phyloP scores from a whole-genome alignment of 2,797 vertebrate species.

The Amniataba percoides region DNA sequence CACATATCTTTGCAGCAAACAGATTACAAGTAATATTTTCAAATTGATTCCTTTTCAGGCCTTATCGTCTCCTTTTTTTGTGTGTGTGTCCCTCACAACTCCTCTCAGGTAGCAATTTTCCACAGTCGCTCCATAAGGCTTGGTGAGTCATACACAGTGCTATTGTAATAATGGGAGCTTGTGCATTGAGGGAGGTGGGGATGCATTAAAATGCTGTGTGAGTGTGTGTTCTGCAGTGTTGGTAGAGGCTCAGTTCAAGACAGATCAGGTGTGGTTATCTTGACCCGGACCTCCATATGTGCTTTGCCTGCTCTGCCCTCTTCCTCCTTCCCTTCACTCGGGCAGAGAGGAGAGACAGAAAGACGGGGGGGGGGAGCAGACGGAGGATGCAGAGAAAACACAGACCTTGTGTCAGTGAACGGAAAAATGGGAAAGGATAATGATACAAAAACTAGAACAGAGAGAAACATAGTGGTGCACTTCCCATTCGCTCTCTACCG shows the following conservation, averaged over 20 bases:
- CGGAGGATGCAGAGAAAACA: constrained; percentile 3
- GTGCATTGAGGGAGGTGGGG: constrained; percentile 54
- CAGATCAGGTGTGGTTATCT: constrained; percentile 69
- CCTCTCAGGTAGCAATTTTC: constrained; percentile 74
- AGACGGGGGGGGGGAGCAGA: constrained; percentile 11
- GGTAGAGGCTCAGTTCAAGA: constrained; percentile 62
- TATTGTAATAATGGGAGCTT: constrained; percentile 62
- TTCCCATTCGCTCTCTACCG: background rate
- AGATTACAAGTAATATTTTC: constrained; percentile 69
- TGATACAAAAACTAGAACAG: constrained; percentile 17
- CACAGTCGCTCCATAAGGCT: constrained; percentile 58
- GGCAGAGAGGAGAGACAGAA: background rate
- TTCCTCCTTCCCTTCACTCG: constrained; percentile 23
- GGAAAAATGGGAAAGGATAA: constrained; percentile 4
- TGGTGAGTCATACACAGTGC: constrained; percentile 68
- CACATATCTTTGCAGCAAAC: constrained; percentile 57
- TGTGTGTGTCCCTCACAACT: constrained; percentile 34
- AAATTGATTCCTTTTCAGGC: constrained; percentile 73
- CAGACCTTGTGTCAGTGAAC: background rate
- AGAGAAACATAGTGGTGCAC: background rate
- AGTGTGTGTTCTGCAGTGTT: constrained; percentile 62
- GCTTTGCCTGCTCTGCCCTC: constrained; percentile 55
- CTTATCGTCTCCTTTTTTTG: constrained; percentile 63
- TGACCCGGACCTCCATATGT: constrained; percentile 70
- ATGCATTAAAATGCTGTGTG: constrained; percentile 73